Evolutionary conservation across 2,797 vertebrate genomes (phyloP), one percentile per base, ranked within the genome.

Genomic region (Antennarius maculatus): DNA sequence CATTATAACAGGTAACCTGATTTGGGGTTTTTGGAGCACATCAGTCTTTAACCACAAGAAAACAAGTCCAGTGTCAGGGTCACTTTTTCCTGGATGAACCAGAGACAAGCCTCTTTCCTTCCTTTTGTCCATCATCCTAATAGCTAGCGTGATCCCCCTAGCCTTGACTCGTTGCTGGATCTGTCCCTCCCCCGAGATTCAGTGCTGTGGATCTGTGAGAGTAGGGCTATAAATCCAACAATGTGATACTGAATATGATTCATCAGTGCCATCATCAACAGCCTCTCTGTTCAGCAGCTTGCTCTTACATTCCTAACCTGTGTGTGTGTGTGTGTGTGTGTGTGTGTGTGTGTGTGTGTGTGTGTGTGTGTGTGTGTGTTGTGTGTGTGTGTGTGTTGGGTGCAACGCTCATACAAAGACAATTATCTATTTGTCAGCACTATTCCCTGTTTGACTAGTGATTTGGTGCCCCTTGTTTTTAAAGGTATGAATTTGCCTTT

Each of bases 261-360:
- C 86, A 86, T 57, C 72, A 54, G 55, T 23, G 7, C 46, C 47
- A 61, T 76, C 76, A 74, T 80, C 77, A 82, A 85, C 65, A 70
- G 72, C 76, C 51, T 46, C 63, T 87, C 79, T 86, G 83, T 84
- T 82, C 60, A 56, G 29, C 14, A 46, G 54, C 61, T 76, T 65
- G 75, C 39, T 69, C 59, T 63, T 55, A 71, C 83, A 92, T 90
- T 88, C 79, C 83, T 66, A 54, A 71, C 61, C 56, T 39, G 18
- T 81, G 77, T 80, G 52, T 77, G 18, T 71, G 23, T 23, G 23
- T 23, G 23, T 23, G 23, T 23, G 23, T 23, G 23, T 23, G 23
- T 23, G 23, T 23, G 23, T 23, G 23, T 23, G 23, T 23, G 23
- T 23, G 23, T 23, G 23, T 23, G 23, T 23, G 23, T 23, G 23